These are phyloP conservation scores for Caenorhabditis sinica DNA, from an alignment of 2,888 invertebrate species.

Conservation along the genomic window DNA sequence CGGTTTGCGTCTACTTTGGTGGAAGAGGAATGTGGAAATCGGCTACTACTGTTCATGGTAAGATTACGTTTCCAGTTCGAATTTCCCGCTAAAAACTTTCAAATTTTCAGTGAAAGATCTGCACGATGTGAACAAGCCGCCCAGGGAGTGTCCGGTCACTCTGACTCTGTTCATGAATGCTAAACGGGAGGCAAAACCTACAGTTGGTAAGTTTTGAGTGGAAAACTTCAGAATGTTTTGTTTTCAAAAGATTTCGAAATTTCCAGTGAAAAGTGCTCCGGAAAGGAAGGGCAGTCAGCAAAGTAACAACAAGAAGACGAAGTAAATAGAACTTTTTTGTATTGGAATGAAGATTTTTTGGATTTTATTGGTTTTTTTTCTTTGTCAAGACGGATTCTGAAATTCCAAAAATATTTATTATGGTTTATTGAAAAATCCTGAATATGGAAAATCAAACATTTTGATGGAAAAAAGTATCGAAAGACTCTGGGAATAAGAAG, in stretches of 20 bases:
- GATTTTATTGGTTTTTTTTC: too few relatives aligned
- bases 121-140: conserved; percentile 13
- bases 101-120: conserved; percentile 27
- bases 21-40: not conserved
- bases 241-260: conserved; percentile 5
- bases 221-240: not conserved
- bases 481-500: too few relatives aligned
- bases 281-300: not conserved
- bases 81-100: not conserved
- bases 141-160: conserved; percentile 10
- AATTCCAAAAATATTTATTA: too few relatives aligned
- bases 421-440: too few relatives aligned
- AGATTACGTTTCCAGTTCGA: not conserved
- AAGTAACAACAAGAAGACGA: too few relatives aligned
- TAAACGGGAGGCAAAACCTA: conserved; percentile 14
- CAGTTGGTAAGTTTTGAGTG: conserved; percentile 14
- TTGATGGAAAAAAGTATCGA: too few relatives aligned
- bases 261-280: not conserved
- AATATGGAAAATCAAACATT: too few relatives aligned
- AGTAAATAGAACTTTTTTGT: too few relatives aligned
- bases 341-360: too few relatives aligned
- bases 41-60: not conserved
- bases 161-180: not conserved
- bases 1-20: not conserved
- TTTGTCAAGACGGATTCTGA: too few relatives aligned